Evolutionary conservation across 2,113 vertebrate genomes (phyloP).

Genomic region (Prolemur simus): DNA sequence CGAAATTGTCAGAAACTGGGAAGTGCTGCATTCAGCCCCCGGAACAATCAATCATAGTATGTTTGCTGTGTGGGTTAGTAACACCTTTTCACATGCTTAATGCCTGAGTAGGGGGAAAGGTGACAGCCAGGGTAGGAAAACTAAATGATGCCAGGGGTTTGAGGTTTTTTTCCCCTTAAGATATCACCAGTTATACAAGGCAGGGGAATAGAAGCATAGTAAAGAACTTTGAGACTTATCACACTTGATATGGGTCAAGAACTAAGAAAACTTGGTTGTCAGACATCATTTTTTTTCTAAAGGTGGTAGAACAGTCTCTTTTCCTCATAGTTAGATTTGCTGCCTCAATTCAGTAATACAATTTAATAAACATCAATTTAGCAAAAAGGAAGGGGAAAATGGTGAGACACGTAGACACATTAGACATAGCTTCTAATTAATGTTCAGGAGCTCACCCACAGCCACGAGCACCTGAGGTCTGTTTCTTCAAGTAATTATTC

Average conservation of each 20-base stretch:
- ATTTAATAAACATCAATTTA: not conserved
- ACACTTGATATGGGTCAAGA: not conserved
- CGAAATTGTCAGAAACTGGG: not conserved
- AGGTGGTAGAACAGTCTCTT: not conserved
- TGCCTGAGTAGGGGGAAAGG: not conserved
- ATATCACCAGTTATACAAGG: not conserved
- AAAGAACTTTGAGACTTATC: not conserved
- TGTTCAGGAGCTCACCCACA: not conserved
- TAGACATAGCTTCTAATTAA: not conserved
- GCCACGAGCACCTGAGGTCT: not conserved
- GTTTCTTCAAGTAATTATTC: not conserved
- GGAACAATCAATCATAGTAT: not conserved
- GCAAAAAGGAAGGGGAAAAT: not conserved
- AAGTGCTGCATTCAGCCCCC: rapidly evolving
- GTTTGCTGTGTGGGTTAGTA: not conserved
- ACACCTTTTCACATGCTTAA: not conserved
- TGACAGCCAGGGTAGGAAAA: not conserved
- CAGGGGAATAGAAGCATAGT: not conserved
- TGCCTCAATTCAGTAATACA: not conserved
- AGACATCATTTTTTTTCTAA: not conserved
- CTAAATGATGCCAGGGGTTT: not conserved
- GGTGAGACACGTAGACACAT: not conserved
- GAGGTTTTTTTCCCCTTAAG: not conserved
- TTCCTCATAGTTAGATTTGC: not conserved
- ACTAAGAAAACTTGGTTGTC: not conserved